These are phyloP conservation scores for Labroides dimidiatus DNA, from an alignment of 2,797 vertebrate species.

Conservation along the genomic window DNA sequence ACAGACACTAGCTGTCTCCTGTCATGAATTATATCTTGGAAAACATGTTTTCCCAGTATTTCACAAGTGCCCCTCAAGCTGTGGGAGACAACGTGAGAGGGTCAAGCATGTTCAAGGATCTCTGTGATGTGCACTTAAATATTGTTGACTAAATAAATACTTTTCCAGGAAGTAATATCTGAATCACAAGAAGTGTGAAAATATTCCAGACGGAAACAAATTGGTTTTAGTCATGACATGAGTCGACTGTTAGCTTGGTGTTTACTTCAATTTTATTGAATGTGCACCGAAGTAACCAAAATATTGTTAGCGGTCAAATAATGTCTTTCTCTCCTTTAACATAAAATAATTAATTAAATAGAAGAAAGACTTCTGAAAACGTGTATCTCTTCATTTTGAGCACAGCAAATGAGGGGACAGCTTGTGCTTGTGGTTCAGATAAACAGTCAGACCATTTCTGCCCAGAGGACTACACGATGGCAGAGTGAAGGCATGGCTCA, in stretches of 20 bases:
- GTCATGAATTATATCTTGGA: not conserved
- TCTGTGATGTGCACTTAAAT: not conserved
- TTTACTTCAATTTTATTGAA: not conserved
- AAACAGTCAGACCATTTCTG: not conserved
- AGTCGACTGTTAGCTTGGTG: not conserved
- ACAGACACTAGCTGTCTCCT: not conserved
- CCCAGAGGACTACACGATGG: not conserved
- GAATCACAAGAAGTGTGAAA: slow-evolving; percentile 29
- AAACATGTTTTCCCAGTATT: not conserved
- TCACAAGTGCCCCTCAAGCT: slow-evolving; percentile 5
- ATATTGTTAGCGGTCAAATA: not conserved
- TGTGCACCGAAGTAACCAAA: no score
- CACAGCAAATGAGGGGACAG: not conserved
- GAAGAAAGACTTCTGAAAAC: no score
- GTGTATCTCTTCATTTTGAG: not conserved
- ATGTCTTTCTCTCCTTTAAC: no score
- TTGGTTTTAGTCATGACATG: slow-evolving; percentile 22
- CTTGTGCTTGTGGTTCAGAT: not conserved
- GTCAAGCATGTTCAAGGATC: not conserved
- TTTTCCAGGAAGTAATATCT: slow-evolving; percentile 35
- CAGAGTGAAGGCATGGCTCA: not conserved
- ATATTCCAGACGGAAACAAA: slow-evolving; percentile 19
- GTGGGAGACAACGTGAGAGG: slow-evolving; percentile 1
- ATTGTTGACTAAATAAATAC: not conserved
- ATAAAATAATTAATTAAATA: not conserved